Percentiles rank a stretch among this genome's conserved stretches.
These are phyloP conservation scores for Pachypeltis micranthus DNA, from an alignment of 1,140 invertebrate species.

Conservation along the genomic window DNA sequence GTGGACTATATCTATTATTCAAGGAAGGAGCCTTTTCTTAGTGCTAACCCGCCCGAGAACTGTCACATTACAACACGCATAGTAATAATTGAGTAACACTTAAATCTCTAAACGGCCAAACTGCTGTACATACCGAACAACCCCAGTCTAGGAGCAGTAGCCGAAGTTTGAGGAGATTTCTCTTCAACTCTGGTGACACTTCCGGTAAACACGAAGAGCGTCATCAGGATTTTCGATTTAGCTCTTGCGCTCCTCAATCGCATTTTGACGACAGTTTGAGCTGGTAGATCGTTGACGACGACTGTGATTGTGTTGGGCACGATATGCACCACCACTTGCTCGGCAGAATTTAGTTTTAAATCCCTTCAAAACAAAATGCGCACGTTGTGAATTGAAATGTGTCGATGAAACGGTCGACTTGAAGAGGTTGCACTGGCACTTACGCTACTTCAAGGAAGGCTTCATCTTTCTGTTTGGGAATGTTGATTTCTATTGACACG, in stretches of 20 bases:
- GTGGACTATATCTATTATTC: too few relatives aligned
- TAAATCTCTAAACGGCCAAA: too few relatives aligned
- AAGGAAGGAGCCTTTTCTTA: too few relatives aligned
- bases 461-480: constrained; percentile 3
- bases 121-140: too few relatives aligned
- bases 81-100: too few relatives aligned
- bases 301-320: constrained; percentile 14
- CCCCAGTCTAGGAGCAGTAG: neutral
- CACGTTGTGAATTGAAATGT: too few relatives aligned
- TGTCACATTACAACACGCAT: too few relatives aligned
- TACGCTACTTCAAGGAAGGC: constrained; percentile 10
- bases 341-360: neutral
- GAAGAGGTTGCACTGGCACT: too few relatives aligned
- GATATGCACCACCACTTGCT: constrained; percentile 11
- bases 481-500: constrained; percentile 12
- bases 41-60: too few relatives aligned
- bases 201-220: constrained; percentile 9
- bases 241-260: neutral
- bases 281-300: constrained; percentile 18
- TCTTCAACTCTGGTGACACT: neutral
- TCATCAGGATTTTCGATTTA: neutral
- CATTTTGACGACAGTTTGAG: constrained; percentile 14
- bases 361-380: neutral
- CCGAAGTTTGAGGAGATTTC: neutral
- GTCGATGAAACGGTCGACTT: too few relatives aligned